These are phyloP conservation scores for Morone saxatilis DNA, from an alignment of 2,113 vertebrate genomes.

Conservation along the genomic window DNA sequence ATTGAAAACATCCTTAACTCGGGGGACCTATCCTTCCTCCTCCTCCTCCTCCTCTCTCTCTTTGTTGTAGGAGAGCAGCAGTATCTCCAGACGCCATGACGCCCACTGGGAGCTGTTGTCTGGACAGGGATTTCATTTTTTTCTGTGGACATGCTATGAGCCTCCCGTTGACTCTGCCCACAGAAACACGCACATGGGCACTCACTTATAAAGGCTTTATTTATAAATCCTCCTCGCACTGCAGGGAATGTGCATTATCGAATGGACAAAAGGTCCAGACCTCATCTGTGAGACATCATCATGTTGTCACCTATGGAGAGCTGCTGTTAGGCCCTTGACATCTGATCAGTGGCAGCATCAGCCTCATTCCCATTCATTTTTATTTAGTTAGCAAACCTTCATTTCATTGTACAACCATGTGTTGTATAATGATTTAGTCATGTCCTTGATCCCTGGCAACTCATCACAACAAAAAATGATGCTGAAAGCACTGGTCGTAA, in stretches of 20 bases:
- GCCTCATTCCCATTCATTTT: not conserved
- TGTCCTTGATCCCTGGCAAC: too few relatives aligned
- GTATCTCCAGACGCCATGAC: slow-evolving; percentile 50
- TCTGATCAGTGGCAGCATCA: not conserved
- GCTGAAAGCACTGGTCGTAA: too few relatives aligned
- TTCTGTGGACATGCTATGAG: slow-evolving; percentile 50
- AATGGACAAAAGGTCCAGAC: slow-evolving; percentile 1
- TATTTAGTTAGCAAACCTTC: too few relatives aligned
- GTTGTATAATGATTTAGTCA: too few relatives aligned
- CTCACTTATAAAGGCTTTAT: slow-evolving; percentile 26
- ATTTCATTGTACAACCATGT: too few relatives aligned
- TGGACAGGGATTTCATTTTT: slow-evolving; percentile 63
- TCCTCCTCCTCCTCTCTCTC: slow-evolving; percentile 23
- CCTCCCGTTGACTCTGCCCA: slow-evolving; percentile 36
- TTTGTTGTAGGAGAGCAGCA: slow-evolving; percentile 40
- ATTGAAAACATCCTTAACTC: slow-evolving; percentile 70
- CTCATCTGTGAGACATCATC: not conserved
- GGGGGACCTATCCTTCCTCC: slow-evolving; percentile 47
- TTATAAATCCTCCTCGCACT: slow-evolving; percentile 7
- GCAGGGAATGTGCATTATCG: not conserved
- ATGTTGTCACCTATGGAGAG: not conserved
- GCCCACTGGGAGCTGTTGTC: slow-evolving; percentile 66
- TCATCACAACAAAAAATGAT: too few relatives aligned
- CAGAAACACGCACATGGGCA: slow-evolving; percentile 19
- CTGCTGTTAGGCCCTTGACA: not conserved